These are phyloP conservation scores for Drosophila cyrtoloma DNA, from an alignment of 2,888 invertebrate genomes.

Conservation along the genomic window DNA sequence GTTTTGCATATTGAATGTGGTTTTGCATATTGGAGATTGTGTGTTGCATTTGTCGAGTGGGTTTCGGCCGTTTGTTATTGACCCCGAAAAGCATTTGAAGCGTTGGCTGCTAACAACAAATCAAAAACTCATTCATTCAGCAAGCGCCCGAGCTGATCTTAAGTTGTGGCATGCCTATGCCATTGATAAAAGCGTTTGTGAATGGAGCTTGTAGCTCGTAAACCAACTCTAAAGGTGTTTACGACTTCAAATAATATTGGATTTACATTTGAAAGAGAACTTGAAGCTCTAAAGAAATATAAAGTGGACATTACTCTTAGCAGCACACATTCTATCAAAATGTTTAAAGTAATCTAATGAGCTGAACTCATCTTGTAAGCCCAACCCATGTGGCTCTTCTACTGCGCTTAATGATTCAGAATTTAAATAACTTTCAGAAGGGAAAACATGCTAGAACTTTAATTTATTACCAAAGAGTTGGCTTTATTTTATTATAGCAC, in stretches of 20 bases:
- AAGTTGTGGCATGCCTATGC: constrained; percentile 32
- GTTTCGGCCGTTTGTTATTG: constrained; percentile 38
- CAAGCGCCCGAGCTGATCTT: constrained; percentile 30
- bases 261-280: constrained; percentile 50
- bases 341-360: constrained; percentile 9
- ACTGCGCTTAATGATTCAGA: background rate
- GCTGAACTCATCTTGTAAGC: background rate
- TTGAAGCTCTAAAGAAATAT: constrained; percentile 14
- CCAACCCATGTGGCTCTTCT: constrained; percentile 13
- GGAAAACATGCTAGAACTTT: background rate
- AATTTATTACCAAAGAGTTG: too few species aligned
- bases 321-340: constrained; percentile 16
- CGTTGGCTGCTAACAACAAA: constrained; percentile 56
- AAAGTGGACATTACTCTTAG: constrained; percentile 17
- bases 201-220: constrained; percentile 48
- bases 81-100: constrained; percentile 53
- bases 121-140: constrained; percentile 56
- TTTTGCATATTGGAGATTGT: constrained; percentile 23
- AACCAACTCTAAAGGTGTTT: constrained; percentile 56
- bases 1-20: constrained; percentile 18
- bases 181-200: constrained; percentile 61
- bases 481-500: background rate
- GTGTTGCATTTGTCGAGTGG: constrained; percentile 41
- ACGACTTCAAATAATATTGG: constrained; percentile 17
- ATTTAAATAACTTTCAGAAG: constrained; percentile 17